phyloP scores from a whole-genome alignment of 2,797 vertebrate genomes.

The Pipistrellus kuhlii region DNA sequence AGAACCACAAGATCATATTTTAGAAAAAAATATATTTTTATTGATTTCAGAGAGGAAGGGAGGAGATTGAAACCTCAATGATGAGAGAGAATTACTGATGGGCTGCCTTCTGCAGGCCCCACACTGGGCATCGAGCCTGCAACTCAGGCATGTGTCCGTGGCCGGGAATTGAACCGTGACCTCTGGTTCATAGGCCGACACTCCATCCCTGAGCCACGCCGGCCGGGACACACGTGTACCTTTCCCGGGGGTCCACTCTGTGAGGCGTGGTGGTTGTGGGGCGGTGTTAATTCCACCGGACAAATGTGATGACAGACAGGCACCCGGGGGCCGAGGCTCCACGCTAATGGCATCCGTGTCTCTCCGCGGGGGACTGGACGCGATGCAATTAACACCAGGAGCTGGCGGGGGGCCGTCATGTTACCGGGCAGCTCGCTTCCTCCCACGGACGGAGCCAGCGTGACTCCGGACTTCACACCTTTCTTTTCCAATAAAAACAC shows the following conservation, averaged over 20 bases:
- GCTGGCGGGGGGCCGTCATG: not conserved
- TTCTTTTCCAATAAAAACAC: conserved; percentile 71
- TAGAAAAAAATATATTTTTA: not conserved
- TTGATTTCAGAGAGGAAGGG: not conserved
- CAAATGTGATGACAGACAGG: not conserved
- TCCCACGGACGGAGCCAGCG: not conserved
- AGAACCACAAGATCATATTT: fast-evolving
- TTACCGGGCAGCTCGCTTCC: not conserved
- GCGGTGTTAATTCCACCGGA: not conserved
- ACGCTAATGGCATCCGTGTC: not conserved
- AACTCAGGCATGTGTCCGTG: not conserved
- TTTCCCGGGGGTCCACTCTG: too few relatives aligned
- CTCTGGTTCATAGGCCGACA: too few relatives aligned
- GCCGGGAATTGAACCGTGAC: too few relatives aligned
- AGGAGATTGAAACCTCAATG: not conserved
- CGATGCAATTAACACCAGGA: not conserved
- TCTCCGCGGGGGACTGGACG: not conserved
- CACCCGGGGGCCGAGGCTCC: not conserved
- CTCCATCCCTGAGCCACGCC: not conserved
- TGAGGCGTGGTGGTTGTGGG: too few relatives aligned
- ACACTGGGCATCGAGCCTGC: not conserved
- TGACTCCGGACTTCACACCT: conserved; percentile 53
- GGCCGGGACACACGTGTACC: too few relatives aligned
- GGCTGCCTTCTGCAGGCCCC: not conserved
- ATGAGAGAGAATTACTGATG: not conserved